A percentile compares a stretch with the other conserved stretches of the same genome.
These are phyloP conservation scores for Melanitta fusca DNA, from an alignment of 2,797 vertebrate genomes.

Conservation along the genomic window DNA sequence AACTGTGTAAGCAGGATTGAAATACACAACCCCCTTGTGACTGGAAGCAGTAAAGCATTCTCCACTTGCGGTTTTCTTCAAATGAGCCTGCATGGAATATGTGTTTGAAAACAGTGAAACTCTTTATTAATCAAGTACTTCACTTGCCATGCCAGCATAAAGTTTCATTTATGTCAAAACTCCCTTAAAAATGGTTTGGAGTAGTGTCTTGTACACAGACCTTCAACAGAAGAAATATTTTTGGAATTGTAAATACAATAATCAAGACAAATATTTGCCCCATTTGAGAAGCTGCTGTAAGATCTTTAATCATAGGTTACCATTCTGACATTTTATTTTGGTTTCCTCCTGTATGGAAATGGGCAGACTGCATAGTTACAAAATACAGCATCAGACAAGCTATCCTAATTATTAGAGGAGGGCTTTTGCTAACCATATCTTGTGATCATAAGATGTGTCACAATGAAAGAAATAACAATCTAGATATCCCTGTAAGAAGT, in stretches of 20 bases:
- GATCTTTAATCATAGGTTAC: slow-evolving; percentile 52
- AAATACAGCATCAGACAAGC: not conserved
- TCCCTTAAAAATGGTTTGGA: slow-evolving; percentile 86
- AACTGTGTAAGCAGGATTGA: slow-evolving; percentile 87
- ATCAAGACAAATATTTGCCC: slow-evolving; percentile 80
- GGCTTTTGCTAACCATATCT: not conserved
- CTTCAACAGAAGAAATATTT: slow-evolving; percentile 89
- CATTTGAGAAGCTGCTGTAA: slow-evolving; percentile 73
- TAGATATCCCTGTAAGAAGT: not conserved
- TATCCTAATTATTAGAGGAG: not conserved
- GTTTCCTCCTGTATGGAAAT: slow-evolving; percentile 51
- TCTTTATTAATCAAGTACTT: slow-evolving; percentile 94
- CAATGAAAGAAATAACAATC: not conserved
- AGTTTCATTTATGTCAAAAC: slow-evolving; percentile 88
- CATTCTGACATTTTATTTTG: slow-evolving; percentile 20
- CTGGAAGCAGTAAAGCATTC: slow-evolving; percentile 95
- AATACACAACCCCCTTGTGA: slow-evolving; percentile 97
- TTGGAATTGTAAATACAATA: slow-evolving; percentile 88
- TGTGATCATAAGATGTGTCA: not conserved
- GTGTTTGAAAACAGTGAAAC: slow-evolving; percentile 94
- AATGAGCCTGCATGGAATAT: slow-evolving; percentile 95
- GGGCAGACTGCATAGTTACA: not conserved
- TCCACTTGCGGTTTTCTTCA: slow-evolving; percentile 94
- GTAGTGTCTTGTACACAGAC: slow-evolving; percentile 82
- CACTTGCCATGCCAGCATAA: slow-evolving; percentile 85